A percentile compares a stretch with the other conserved stretches of the same genome.
Evolutionary conservation across 1,140 invertebrate genomes (phyloP).

Genomic region (Cheumatopsyche charites): DNA sequence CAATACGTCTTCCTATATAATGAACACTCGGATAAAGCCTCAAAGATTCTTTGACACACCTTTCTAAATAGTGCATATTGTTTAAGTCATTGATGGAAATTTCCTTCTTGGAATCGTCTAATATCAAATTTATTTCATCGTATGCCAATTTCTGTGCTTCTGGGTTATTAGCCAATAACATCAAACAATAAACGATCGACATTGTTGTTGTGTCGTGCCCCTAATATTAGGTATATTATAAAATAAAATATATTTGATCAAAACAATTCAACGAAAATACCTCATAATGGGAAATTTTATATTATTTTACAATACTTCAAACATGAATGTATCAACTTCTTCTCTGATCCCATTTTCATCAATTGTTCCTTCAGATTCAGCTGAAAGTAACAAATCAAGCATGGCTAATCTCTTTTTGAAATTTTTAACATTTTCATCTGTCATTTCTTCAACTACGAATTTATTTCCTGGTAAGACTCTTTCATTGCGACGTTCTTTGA

Average conservation of each 20-base stretch:
- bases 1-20: conserved; percentile 67
- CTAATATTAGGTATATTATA: too few species aligned
- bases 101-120: conserved; percentile 60
- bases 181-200: conserved; percentile 70
- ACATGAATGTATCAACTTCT: conserved; percentile 85
- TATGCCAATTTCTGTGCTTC: conserved; percentile 59
- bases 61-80: conserved; percentile 75
- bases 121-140: conserved; percentile 70
- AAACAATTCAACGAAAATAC: too few species aligned
- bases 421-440: not conserved
- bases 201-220: conserved; percentile 83
- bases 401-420: conserved; percentile 50
- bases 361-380: conserved; percentile 61
- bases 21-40: conserved; percentile 76
- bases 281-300: too few species aligned
- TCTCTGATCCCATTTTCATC: conserved; percentile 74
- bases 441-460: not conserved
- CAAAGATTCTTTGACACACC: conserved; percentile 72
- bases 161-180: conserved; percentile 69
- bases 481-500: conserved; percentile 48
- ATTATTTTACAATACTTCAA: too few species aligned
- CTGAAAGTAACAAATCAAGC: conserved; percentile 63
- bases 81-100: conserved; percentile 67
- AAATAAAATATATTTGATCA: too few species aligned
- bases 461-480: not conserved